Evolutionary conservation across 2,113 vertebrate species (phyloP).

Genomic region (Cardinalis cardinalis): DNA sequence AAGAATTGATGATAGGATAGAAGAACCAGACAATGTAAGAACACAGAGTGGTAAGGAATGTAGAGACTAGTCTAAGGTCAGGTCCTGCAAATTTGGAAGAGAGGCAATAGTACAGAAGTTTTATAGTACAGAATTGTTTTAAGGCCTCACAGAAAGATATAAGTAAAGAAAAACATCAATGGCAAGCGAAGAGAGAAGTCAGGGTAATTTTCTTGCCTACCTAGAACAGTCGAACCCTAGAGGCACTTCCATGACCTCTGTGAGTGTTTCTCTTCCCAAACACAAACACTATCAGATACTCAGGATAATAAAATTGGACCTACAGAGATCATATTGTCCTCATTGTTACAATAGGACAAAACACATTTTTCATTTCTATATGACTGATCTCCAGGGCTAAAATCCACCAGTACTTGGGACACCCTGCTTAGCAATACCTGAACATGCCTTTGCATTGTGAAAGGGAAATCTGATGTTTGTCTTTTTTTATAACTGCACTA

Average conservation of each 20-base stretch:
- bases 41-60: not conserved
- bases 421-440: not conserved
- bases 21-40: not conserved
- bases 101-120: not conserved
- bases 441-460: not conserved
- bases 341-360: not conserved
- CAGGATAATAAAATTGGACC: not conserved
- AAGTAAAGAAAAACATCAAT: not conserved
- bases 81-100: not conserved
- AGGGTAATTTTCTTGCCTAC: not conserved
- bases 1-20: not conserved
- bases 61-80: not conserved
- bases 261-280: not conserved
- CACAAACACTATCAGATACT: not conserved
- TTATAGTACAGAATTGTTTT: not conserved
- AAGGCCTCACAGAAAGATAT: not conserved
- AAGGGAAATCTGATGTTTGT: not conserved
- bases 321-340: not conserved
- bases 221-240: not conserved
- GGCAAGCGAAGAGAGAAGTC: not conserved
- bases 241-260: not conserved
- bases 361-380: not conserved
- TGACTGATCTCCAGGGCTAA: not conserved
- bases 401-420: not conserved
- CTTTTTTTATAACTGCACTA: not conserved